Evolutionary conservation across 2,888 invertebrate genomes (phyloP).

Genomic region (Hanleya hanleyi): DNA sequence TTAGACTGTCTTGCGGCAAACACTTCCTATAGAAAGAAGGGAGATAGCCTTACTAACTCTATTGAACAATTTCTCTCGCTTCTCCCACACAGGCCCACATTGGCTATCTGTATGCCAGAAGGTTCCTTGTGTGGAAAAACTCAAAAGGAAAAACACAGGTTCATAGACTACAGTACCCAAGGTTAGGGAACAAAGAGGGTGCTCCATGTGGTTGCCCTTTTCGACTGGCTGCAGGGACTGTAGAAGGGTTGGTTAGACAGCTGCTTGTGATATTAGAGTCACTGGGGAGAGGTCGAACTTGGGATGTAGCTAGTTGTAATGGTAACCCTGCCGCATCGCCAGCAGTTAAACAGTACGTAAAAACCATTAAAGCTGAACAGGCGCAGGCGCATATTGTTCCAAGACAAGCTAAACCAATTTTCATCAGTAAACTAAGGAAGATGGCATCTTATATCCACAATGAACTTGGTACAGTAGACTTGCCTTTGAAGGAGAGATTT

Average conservation of each 20-base stretch:
- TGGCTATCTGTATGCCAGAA: not conserved
- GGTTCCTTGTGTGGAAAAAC: not conserved
- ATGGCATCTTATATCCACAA: too few relatives aligned
- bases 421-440: too few relatives aligned
- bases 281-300: too few relatives aligned
- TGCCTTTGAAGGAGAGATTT: too few relatives aligned
- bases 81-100: not conserved
- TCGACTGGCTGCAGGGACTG: not conserved
- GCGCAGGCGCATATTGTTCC: too few relatives aligned
- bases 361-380: too few relatives aligned
- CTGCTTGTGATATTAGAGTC: not conserved
- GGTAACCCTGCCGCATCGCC: too few relatives aligned
- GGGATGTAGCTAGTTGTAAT: too few relatives aligned
- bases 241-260: not conserved
- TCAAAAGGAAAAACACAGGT: not conserved
- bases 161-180: not conserved
- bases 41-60: not conserved
- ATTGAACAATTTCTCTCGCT: not conserved
- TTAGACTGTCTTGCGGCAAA: not conserved
- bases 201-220: not conserved
- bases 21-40: not conserved
- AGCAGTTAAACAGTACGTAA: too few relatives aligned
- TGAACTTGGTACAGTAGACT: too few relatives aligned
- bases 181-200: not conserved
- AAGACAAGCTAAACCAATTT: too few relatives aligned